These are phyloP conservation scores for Anastrepha ludens DNA, from an alignment of 1,140 invertebrate species.

Conservation along the genomic window DNA sequence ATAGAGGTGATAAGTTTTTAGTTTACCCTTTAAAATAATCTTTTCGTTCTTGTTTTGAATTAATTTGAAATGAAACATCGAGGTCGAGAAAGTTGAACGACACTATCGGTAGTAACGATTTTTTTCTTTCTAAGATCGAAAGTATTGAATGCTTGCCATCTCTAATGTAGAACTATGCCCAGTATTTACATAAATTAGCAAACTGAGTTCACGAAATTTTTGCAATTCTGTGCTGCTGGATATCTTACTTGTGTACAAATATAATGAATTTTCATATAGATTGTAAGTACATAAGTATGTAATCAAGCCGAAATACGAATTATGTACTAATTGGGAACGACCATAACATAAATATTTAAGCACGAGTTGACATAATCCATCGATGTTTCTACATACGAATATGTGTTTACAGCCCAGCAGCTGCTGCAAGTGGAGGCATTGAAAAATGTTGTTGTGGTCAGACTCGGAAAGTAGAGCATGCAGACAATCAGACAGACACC, in stretches of 20 bases:
- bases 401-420: neutral
- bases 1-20: no score
- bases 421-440: neutral
- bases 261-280: neutral
- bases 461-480: neutral
- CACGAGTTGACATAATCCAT: neutral
- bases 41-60: no score
- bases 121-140: no score
- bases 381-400: neutral
- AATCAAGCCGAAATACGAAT: conserved; percentile 4
- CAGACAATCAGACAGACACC: neutral
- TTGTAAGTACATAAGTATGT: no score
- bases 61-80: no score
- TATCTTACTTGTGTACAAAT: neutral
- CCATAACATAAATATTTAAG: neutral
- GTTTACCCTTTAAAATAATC: no score
- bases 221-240: neutral
- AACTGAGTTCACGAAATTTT: neutral
- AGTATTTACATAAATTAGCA: neutral
- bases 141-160: no score
- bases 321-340: conserved; percentile 11
- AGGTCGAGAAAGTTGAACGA: no score
- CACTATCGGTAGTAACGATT: no score
- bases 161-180: neutral
- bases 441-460: no score